Base-by-base conservation (phyloP, 1,140 invertebrate species). In the Drosophila ambigua region DNA sequence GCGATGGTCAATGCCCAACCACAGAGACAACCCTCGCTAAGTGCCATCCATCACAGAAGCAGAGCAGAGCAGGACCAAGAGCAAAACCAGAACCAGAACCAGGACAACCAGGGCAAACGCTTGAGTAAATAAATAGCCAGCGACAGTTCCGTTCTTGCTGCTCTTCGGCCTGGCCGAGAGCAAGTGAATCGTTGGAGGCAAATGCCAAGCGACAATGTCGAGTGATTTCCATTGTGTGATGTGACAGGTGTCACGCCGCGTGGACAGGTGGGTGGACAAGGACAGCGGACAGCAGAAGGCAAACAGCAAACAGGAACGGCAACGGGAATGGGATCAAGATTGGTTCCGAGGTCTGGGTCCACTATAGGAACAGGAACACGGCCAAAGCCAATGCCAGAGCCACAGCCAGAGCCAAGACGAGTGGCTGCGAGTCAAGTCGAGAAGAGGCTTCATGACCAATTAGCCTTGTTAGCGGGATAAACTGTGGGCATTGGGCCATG, bases 401-500 rank as follows among this genome's bases (percentile, higher is more conserved):
- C 15, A 28, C 53, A 52, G 39, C 54, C 64, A 54, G 24, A 48
- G 62, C 28, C 15, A 28, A 66, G 65, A 58, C 59, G 73, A 51
- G 54, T 54, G 58, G 44, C 72, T 39, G 58, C 69, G 55, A 74
- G 69, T 61, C 58, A 49, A 73, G 72, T 53, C 51, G 73, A 39
- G 35, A 11, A 13, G 35, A 73, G 72, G 83, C 84, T 73, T 88
- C 83, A 88, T 88, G 83, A 88, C 83, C 83, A 88, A 88, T 88
- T 88, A 88, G 83, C 83, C 83, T 88, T 88, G 83, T 88, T 88
- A 88, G 83, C 81, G 79, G 66, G 75, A 88, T 85, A 85, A 82
- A 80, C 82, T 82, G 78, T 73, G 74, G 72, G 66, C 80, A 77
- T 68, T 81, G 75, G 80, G 79, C 71, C 62, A 58, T 73, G 65